Evolutionary conservation across 1,140 invertebrate genomes (phyloP).

Genomic region (Pseudobourletiella spinata): DNA sequence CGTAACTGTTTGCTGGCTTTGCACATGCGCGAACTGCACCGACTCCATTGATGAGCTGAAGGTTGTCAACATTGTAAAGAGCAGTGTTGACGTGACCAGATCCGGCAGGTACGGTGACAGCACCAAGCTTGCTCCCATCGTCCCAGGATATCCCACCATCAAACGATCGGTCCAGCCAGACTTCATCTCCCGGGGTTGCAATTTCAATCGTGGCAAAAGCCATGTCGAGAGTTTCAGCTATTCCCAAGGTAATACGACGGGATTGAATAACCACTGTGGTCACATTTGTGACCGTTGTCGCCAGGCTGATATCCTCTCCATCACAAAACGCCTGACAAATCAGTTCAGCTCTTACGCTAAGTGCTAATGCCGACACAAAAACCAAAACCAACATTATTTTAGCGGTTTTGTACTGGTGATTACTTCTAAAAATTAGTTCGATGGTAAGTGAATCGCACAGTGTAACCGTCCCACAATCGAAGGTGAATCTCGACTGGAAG

Average conservation of each 20-base stretch:
- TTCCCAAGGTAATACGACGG: not conserved
- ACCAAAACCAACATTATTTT: no score
- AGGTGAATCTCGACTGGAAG: no score
- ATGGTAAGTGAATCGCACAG: no score
- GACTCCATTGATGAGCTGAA: not conserved
- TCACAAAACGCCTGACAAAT: not conserved
- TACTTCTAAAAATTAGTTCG: no score
- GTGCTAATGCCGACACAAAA: no score
- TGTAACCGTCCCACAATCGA: no score
- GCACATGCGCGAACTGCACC: slow-evolving; percentile 26
- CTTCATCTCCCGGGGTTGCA: slow-evolving; percentile 12
- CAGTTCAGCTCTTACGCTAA: no score
- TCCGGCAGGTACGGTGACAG: slow-evolving; percentile 2
- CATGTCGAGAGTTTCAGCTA: slow-evolving; percentile 22
- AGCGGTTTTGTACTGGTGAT: no score
- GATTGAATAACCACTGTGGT: not conserved
- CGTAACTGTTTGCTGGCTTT: slow-evolving; percentile 12
- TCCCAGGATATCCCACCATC: slow-evolving; percentile 18
- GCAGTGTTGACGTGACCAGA: not conserved
- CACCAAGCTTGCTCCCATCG: slow-evolving; percentile 14
- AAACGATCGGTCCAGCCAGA: slow-evolving; percentile 29
- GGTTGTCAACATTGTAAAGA: slow-evolving; percentile 17
- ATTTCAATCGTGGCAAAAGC: slow-evolving; percentile 13
- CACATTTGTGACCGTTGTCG: not conserved
- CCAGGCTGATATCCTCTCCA: not conserved